Conservation (phyloP, 2,888 invertebrate genomes). For the Andrena chrysosceles region DNA sequence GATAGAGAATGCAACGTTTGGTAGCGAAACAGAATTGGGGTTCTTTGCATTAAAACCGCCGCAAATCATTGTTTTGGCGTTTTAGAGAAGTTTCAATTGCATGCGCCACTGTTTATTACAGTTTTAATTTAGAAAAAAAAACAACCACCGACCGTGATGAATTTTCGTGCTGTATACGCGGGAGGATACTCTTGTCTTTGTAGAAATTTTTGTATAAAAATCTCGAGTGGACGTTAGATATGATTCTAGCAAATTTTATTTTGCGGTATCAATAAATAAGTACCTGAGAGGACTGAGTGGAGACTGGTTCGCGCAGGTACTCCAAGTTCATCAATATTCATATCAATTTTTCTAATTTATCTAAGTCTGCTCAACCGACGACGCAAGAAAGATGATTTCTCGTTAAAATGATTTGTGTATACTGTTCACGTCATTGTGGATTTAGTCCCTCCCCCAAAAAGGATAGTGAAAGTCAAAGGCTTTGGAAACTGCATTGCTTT, state of each 20-base stretch:
- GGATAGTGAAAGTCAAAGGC: conserved; percentile 46
- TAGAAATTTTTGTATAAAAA: conserved; percentile 58
- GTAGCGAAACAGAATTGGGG: conserved; percentile 11
- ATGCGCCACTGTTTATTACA: conserved; percentile 23
- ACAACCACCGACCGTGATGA: conserved; percentile 15
- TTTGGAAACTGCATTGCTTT: conserved; percentile 44
- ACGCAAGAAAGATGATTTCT: conserved; percentile 29
- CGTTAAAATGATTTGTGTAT: conserved; percentile 42
- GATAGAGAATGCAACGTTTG: conserved; percentile 47
- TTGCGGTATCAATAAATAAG: conserved; percentile 67
- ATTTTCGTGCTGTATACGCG: conserved; percentile 22
- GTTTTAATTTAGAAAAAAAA: background rate
- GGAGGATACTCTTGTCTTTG: conserved; percentile 41
- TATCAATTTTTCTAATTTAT: conserved; percentile 72
- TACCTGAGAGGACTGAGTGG: conserved; percentile 67
- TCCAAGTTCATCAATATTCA: conserved; percentile 70
- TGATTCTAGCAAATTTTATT: conserved; percentile 61
- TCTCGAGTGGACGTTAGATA: conserved; percentile 53
- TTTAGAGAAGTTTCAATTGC: background rate
- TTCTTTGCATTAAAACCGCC: conserved; percentile 23
- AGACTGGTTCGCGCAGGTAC: conserved; percentile 65
- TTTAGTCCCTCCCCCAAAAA: conserved; percentile 22
- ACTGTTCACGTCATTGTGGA: conserved; percentile 40
- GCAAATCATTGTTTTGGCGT: conserved; percentile 5
- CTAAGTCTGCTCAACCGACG: conserved; percentile 54